A percentile compares a stretch with the other conserved stretches of the same genome.
phyloP scores from a whole-genome alignment of 2,888 invertebrate species.

The Notocelia uddmanniana region DNA sequence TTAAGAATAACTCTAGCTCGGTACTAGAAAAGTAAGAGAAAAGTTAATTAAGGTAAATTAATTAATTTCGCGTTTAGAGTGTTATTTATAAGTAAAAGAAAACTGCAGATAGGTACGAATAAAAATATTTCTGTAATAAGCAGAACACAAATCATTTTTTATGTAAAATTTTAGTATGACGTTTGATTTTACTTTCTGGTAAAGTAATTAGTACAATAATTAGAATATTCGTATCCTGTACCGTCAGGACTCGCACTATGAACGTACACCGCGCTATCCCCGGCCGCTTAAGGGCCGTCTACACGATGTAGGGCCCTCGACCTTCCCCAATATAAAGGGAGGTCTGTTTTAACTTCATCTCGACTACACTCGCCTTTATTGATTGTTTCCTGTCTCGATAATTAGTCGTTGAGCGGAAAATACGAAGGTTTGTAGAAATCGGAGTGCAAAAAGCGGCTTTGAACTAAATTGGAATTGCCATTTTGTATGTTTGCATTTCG shows the following conservation, averaged over 20 bases:
- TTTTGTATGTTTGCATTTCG: not conserved
- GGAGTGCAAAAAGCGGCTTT: not conserved
- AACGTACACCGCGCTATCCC: slow-evolving; percentile 64
- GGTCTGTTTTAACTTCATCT: slow-evolving; percentile 80
- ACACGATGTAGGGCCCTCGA: slow-evolving; percentile 76
- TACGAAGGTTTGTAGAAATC: slow-evolving; percentile 5
- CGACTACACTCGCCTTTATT: slow-evolving; percentile 66
- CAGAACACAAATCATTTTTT: too few species aligned
- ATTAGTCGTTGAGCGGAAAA: slow-evolving; percentile 45
- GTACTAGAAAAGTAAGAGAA: too few species aligned
- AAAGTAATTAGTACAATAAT: too few species aligned
- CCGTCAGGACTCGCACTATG: slow-evolving; percentile 55
- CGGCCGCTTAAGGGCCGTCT: slow-evolving; percentile 67
- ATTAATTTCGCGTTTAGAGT: too few species aligned
- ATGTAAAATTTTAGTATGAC: too few species aligned
- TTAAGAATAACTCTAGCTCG: not conserved
- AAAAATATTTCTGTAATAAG: not conserved
- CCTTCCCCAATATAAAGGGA: slow-evolving; percentile 81
- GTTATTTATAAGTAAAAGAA: too few species aligned
- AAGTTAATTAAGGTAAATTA: too few species aligned
- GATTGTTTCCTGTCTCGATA: slow-evolving; percentile 58
- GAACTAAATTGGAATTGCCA: not conserved
- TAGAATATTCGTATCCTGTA: not conserved
- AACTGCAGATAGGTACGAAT: not conserved
- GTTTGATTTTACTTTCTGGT: too few species aligned